Percentiles rank a stretch among this genome's conserved stretches.
These are phyloP conservation scores for Colaptes auratus DNA, from an alignment of 2,113 vertebrate genomes.

Conservation along the genomic window DNA sequence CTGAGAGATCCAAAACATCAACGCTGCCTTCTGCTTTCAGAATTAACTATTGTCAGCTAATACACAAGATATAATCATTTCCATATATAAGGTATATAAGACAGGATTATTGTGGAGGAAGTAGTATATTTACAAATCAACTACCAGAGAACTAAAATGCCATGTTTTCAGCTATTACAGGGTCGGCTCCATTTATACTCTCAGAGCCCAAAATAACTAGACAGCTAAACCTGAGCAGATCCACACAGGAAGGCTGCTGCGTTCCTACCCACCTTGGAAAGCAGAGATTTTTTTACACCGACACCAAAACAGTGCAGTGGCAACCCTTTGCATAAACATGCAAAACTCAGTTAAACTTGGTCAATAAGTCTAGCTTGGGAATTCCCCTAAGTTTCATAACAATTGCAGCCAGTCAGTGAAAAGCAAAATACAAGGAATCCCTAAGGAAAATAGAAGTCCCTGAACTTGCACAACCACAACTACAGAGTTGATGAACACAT, in stretches of 20 bases:
- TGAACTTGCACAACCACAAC: not conserved
- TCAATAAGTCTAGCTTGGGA: not conserved
- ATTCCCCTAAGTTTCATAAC: not conserved
- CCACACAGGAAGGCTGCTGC: not conserved
- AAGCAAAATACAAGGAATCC: not conserved
- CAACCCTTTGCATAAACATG: not conserved
- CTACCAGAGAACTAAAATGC: not conserved
- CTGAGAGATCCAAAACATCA: conserved; percentile 45
- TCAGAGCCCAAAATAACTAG: not conserved
- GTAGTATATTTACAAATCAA: not conserved
- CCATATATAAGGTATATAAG: not conserved
- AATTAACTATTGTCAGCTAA: conserved; percentile 41
- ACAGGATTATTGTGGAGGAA: not conserved
- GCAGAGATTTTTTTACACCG: not conserved
- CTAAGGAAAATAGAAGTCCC: not conserved
- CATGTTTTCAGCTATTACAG: not conserved
- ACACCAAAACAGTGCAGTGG: not conserved
- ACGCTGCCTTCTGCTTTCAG: conserved; percentile 41
- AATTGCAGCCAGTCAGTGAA: not conserved
- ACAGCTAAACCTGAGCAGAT: not conserved
- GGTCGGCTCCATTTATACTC: not conserved
- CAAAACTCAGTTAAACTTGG: not conserved
- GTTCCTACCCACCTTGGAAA: not conserved
- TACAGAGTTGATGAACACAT: not conserved
- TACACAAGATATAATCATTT: not conserved